Base-by-base conservation (phyloP, 2,797 vertebrate genomes). In the Heteromormyrus szaboi region DNA sequence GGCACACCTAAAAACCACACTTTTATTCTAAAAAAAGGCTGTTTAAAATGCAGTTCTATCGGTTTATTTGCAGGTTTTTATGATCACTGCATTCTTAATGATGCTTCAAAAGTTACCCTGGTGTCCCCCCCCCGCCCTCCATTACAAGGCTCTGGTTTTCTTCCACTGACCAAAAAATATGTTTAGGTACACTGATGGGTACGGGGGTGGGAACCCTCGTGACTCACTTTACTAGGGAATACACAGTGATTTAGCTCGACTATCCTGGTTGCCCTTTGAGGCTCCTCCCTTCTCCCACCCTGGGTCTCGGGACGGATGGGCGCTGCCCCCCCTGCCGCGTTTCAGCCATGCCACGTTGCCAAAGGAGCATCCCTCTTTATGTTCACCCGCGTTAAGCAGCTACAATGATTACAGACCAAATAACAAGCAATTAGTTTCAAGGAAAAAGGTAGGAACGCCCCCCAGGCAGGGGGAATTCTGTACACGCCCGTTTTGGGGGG, bases 391-490 rank as follows among this genome's bases (percentile, higher is more conserved):
- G 95, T 95, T 95, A 95, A 95, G 94, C 95, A 95, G 96, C 95
- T 93, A 94, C 94, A 93, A 93, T 95, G 95, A 96, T 96, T 95
- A 96, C 94, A 95, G 93, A 91, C 91, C 90, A 92, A 89, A 25
- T 90, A 92, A 92, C 95, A 94, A 95, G 92, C 95, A 96, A 96
- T 96, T 96, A 95, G 95, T 96, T 95, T 94, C 92, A 93, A 94
- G 91, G 93, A 95, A 92, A 92, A 94, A 93, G 93, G 93, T 92
- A 92, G 81, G 92, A 93, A 87, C 90, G 85, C 44, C 81, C 94
- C 93, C 90, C 86, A 93, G 95, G 95, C 94, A 65, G 85, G 88
- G 88, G 37, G 33, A 84, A 25, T 22, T 8, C 81, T 50, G 19
- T 22, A 84, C 81, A 11, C 17, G 8, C 44, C 72, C 2, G 0